Evolutionary conservation across 2,888 invertebrate species (phyloP), one percentile per base, ranked within the genome.

Genomic region (Argyresthia goedartella): DNA sequence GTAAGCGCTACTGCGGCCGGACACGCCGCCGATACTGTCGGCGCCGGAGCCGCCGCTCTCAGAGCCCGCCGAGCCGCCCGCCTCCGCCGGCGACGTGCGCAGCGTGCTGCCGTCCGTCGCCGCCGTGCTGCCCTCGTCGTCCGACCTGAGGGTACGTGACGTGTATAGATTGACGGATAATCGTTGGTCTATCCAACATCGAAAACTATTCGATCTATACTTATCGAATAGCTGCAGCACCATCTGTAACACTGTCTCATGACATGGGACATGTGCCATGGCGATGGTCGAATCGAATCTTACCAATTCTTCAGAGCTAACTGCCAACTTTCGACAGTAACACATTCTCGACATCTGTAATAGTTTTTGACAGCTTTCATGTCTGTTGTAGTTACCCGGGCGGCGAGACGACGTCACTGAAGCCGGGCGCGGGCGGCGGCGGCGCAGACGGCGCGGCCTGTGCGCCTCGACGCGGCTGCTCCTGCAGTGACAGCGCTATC

Each of bases 51-150:
- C 96, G 36, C 96, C 96, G 76, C 95, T 96, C 71, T 97, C 97
- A 10, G 94, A 95, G 52, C 94, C 95, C 10, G 90, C 92, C 2
- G 84, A 84, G 52, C 84, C 85, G 34, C 80, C 77, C 1, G 77
- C 68, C 54, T 85, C 86, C 0, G 82, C 81, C 0, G 81, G 85
- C 1, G 85, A 85, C 35, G 87, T 82, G 56, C 96, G 91, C 56
- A 97, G 87, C 0, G 97, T 97, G 49, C 96, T 96, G 53, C 97
- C 97, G 75, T 97, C 97, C 0, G 96, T 97, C 1, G 97, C 97
- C 8, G 96, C 97, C 39, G 96, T 97, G 59, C 96, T 97, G 51
- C 95, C 97, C 76, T 98, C 98, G 73, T 96, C 96, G 71, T 98
- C 98, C 9, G 96, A 96, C 6, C 95, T 96, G 51, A 91, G n/a